phyloP scores from a whole-genome alignment of 1,140 invertebrate genomes.

The Solenopsis invicta region DNA sequence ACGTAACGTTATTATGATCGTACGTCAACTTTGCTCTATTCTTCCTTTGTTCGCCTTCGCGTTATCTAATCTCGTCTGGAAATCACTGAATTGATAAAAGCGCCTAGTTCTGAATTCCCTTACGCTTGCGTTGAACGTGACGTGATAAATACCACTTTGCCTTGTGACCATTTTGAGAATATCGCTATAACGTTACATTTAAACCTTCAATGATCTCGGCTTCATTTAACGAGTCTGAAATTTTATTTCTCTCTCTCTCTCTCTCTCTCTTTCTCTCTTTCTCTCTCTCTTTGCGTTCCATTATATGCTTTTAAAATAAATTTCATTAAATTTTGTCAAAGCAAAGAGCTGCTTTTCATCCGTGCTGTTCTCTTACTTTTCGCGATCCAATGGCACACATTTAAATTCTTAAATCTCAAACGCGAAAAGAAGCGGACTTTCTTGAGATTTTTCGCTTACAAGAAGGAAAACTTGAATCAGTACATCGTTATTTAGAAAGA shows the following conservation, averaged over 20 bases:
- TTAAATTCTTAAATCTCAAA: conserved; percentile 16
- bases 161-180: conserved; percentile 38
- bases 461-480: neutral
- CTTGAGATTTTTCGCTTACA: neutral
- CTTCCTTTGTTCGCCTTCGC: conserved; percentile 27
- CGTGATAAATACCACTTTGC: conserved; percentile 1
- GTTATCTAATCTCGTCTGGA: conserved; percentile 34
- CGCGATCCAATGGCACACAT: neutral
- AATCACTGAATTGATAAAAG: conserved; percentile 50
- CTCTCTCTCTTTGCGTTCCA: neutral
- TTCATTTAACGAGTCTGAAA: neutral
- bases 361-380: neutral
- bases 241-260: neutral
- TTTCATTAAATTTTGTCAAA: neutral
- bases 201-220: neutral
- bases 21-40: neutral
- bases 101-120: conserved; percentile 2
- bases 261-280: no score
- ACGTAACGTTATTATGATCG: neutral
- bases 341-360: neutral
- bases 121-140: neutral
- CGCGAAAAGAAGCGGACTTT: neutral
- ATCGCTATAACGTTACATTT: neutral
- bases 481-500: neutral
- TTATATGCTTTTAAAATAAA: conserved; percentile 1